Conservation (phyloP, 2,888 invertebrate genomes). For the Apoda limacodes region DNA sequence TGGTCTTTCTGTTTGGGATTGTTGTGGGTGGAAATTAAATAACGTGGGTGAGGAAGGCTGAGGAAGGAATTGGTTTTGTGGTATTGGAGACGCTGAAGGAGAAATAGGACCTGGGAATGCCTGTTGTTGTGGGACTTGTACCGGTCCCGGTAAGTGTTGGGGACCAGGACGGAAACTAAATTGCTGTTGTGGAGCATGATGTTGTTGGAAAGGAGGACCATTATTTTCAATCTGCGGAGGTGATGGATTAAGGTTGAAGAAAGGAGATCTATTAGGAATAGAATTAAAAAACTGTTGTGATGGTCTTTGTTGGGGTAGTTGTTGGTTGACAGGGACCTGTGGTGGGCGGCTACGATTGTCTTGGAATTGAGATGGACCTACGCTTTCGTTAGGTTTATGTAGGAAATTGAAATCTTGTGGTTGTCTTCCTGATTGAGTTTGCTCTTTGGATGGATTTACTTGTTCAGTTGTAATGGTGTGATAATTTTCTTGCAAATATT, state of each 20-base stretch:
- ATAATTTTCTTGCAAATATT: conserved; percentile 65
- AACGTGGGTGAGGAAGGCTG: conserved; percentile 50
- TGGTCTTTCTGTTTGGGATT: conserved; percentile 36
- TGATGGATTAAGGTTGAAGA: conserved; percentile 58
- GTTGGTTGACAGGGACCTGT: conserved; percentile 47
- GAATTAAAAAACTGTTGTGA: conserved; percentile 44
- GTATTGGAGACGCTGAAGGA: conserved; percentile 27
- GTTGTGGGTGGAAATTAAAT: conserved; percentile 52
- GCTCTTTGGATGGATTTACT: conserved; percentile 55
- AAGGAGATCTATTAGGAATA: conserved; percentile 42
- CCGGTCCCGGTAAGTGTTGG: conserved; percentile 38
- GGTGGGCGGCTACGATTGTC: conserved; percentile 44
- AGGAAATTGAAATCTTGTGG: conserved; percentile 40
- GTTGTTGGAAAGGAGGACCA: conserved; percentile 44
- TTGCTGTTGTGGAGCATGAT: conserved; percentile 40
- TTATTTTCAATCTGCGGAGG: conserved; percentile 53
- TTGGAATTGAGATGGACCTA: conserved; percentile 42
- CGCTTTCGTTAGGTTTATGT: conserved; percentile 40
- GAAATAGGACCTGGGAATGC: conserved; percentile 33
- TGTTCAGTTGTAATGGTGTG: conserved; percentile 64
- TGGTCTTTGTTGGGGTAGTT: conserved; percentile 60
- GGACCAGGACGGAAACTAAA: conserved; percentile 58
- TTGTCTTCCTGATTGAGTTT: conserved; percentile 41
- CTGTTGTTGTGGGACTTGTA: conserved; percentile 30
- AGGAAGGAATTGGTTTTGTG: conserved; percentile 50